Conservation (phyloP, 2,888 invertebrate genomes). For the Anoplius nigerrimus region DNA sequence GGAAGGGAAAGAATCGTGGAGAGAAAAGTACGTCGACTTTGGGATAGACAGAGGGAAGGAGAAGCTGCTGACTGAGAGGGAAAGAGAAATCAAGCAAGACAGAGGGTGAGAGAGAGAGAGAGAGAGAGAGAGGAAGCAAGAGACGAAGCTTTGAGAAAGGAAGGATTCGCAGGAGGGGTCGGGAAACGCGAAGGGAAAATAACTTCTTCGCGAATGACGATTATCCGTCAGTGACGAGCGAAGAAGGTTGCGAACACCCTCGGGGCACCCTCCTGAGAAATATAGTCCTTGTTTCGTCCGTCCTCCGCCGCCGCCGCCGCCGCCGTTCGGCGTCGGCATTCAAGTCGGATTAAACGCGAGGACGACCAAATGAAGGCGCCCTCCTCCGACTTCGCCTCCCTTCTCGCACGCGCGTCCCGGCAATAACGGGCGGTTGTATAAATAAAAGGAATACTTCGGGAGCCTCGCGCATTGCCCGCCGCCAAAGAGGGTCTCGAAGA, state of each 20-base stretch:
- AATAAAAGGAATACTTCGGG: constrained; percentile 25
- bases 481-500: neutral
- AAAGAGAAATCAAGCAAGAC: neutral
- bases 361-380: constrained; percentile 58
- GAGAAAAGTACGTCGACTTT: too few species aligned
- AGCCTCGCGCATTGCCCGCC: neutral
- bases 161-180: neutral
- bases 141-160: neutral
- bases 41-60: neutral
- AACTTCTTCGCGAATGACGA: constrained; percentile 38
- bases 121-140: neutral
- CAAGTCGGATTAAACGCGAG: constrained; percentile 62
- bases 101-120: neutral
- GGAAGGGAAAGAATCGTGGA: too few species aligned
- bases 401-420: constrained; percentile 26
- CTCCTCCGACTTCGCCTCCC: constrained; percentile 11
- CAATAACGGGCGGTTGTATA: constrained; percentile 35
- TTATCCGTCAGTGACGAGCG: constrained; percentile 48
- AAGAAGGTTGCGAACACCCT: constrained; percentile 47
- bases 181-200: constrained; percentile 10
- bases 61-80: neutral
- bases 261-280: constrained; percentile 26
- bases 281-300: constrained; percentile 34
- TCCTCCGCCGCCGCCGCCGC: constrained; percentile 1
- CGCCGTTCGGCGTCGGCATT: constrained; percentile 39